Evolutionary conservation across 1,140 invertebrate species (phyloP), one percentile per base, ranked within the genome.

Genomic region (Cotesia chilonis): DNA sequence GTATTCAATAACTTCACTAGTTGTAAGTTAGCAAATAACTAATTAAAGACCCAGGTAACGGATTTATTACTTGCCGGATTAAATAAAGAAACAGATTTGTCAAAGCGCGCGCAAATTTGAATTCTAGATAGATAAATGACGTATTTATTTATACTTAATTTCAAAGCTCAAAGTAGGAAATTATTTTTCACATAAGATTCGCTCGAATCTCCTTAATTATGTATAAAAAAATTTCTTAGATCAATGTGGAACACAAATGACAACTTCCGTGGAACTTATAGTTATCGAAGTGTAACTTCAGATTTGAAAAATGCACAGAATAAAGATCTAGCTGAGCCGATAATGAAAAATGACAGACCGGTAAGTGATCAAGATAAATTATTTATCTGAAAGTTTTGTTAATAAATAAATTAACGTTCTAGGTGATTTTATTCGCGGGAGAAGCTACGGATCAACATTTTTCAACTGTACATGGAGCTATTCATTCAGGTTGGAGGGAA

Each of bases 391-490:
- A 47, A 63, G 14, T 67, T 70, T 2, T 60, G 51, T 47, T 52
- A 10, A 52, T n/a, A 3, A 52, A 52, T 4, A 2, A 55, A 52
- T 69, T 65, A 28, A 17, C 47, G 47, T 55, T 80, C 79, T 64
- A 84, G 83, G 64, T 85, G 7, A 76, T 94, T 1, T 87, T 91
- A 71, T 94, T 94, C 78, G 92, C 90, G n/a, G 92, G 92, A 0
- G 92, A 94, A 84, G 91, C 92, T 0, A 91, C 92, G 0, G 90
- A 92, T 37, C 86, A 90, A 75, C 90, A 88, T 80, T 94, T 91
- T 80, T 92, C 91, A 5, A 93, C 93, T 1, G 94, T 94, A 3
- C 94, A 96, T 82, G 94, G 94, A 6, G 95, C 94, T 1, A 85
- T 95, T 3, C 91, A 93, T 83, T 89, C 90, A 37, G 94, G 94